These are phyloP conservation scores for Piprites chloris DNA, from an alignment of 2,113 vertebrate species.

Conservation along the genomic window DNA sequence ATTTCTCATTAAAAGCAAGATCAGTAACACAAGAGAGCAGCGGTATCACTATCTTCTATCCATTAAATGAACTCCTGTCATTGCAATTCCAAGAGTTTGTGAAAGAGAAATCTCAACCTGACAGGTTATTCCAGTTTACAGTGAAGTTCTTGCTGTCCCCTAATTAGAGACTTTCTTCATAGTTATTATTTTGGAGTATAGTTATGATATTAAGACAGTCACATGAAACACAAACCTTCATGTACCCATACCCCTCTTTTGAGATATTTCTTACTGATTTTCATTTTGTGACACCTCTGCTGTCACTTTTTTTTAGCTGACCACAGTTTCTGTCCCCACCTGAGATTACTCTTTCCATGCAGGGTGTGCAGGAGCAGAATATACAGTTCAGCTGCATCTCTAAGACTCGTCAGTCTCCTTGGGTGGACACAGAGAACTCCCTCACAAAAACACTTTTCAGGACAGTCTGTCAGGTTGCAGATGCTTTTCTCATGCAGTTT, in stretches of 20 bases:
- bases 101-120: neutral
- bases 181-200: neutral
- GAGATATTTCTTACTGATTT: neutral
- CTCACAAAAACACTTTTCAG: neutral
- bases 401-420: neutral
- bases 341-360: neutral
- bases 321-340: neutral
- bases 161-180: neutral
- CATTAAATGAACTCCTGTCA: neutral
- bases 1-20: constrained; percentile 3
- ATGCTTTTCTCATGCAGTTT: neutral
- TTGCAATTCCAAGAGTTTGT: neutral
- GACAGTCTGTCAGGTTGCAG: neutral
- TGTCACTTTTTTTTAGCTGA: neutral
- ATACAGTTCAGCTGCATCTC: neutral
- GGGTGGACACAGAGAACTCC: neutral
- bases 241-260: neutral
- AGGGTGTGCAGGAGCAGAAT: neutral
- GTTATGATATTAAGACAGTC: neutral
- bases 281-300: neutral
- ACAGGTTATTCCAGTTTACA: neutral
- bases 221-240: constrained; percentile 32
- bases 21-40: neutral
- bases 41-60: neutral
- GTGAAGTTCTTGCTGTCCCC: neutral